These are phyloP conservation scores for Caenorhabditis latens DNA, from an alignment of 1,140 invertebrate species.

Conservation along the genomic window DNA sequence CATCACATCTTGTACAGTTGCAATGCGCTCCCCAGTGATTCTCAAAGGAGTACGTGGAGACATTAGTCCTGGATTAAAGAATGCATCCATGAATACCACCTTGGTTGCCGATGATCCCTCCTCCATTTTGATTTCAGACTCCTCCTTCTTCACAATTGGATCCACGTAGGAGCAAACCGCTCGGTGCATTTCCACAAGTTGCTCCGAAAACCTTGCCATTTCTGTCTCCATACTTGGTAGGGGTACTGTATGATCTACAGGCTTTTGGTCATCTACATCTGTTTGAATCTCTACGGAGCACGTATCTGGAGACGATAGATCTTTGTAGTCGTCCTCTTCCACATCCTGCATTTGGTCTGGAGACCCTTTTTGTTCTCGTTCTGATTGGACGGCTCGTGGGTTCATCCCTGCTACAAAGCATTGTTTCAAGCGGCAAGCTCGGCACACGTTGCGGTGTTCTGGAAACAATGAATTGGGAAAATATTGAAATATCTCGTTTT, in stretches of 20 bases:
- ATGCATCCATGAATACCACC: conserved; percentile 63
- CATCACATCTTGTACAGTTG: conserved; percentile 63
- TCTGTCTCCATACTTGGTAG: background rate
- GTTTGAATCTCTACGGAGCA: conserved; percentile 61
- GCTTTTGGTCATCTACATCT: conserved; percentile 9
- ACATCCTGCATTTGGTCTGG: conserved; percentile 36
- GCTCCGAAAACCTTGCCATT: conserved; percentile 20
- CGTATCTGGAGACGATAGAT: conserved; percentile 47
- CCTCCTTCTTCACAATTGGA: conserved; percentile 1
- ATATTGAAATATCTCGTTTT: too few species aligned
- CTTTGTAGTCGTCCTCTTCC: conserved; percentile 59
- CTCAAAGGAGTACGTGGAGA: conserved; percentile 54
- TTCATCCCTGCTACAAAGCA: conserved; percentile 81
- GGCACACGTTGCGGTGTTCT: conserved; percentile 81
- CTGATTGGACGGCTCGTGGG: conserved; percentile 78
- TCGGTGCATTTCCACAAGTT: conserved; percentile 11
- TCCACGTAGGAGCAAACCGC: conserved; percentile 24
- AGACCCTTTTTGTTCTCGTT: conserved; percentile 50
- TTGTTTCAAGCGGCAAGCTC: conserved; percentile 80
- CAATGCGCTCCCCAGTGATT: conserved; percentile 55
- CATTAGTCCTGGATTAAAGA: conserved; percentile 64
- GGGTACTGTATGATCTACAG: background rate
- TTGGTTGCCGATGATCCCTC: background rate
- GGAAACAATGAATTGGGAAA: background rate
- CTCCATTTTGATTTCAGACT: conserved; percentile 11